Evolutionary conservation across 2,888 invertebrate species (phyloP), one percentile per base, ranked within the genome.

Genomic region (Amphipyra tragopoginis): DNA sequence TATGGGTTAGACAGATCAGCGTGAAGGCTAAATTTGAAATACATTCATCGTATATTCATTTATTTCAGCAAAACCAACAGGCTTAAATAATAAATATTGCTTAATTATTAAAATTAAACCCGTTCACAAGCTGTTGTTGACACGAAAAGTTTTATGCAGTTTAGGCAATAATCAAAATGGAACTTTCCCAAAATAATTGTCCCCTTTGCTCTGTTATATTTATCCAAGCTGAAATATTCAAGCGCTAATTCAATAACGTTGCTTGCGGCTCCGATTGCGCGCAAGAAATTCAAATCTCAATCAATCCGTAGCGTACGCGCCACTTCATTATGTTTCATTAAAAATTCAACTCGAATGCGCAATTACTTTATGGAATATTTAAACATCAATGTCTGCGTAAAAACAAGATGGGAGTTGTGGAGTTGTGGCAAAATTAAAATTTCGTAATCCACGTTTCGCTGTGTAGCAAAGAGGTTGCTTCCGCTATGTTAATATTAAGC

Each of bases 361-460:
- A 92, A 92, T 92, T 90, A 92, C 88, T 91, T 91, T 89, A 89
- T 90, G 82, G 90, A 92, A 93, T 91, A 93, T 93, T 92, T 91
- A 93, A 91, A 88, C 85, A 84, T 83, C 89, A 87, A 90, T 90
- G 87, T 87, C 88, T 88, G 83, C 80, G 87, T 89, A 91, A 91
- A 91, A 88, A 91, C 83, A 87, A 90, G 86, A 86, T 85, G 86
- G 86, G 86, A 88, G 87, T 88, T 89, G 88, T 81, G 90, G 86
- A 88, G 87, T 88, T 89, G 88, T 81, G 90, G 89, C 87, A 79
- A 90, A 90, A 91, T 92, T 91, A 89, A 91, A 91, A 92, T 90
- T 88, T 86, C 80, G 84, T 90, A 90, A 91, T 88, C 88, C 88
- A 75, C 82, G 79, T 88, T 91, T 87, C 85, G 86, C 84, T 82